A percentile compares a stretch with the other conserved stretches of the same genome.
These are phyloP conservation scores for Hestina assimilis DNA, from an alignment of 1,140 invertebrate genomes.

Conservation along the genomic window DNA sequence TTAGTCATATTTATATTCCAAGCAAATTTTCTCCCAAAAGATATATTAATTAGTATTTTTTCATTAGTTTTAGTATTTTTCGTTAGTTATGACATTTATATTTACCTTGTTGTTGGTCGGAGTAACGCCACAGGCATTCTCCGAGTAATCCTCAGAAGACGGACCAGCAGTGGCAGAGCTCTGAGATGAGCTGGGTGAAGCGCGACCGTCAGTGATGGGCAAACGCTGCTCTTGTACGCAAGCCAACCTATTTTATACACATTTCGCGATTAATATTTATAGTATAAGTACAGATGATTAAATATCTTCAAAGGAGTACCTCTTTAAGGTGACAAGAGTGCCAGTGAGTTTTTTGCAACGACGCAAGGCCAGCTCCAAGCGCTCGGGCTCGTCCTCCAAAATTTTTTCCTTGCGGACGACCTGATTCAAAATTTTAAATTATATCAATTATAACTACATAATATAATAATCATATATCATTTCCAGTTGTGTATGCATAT, in stretches of 20 bases:
- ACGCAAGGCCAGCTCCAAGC: slow-evolving; percentile 92
- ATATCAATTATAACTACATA: neutral
- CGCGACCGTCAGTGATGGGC: slow-evolving; percentile 84
- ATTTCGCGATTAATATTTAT: neutral
- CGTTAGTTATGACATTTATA: neutral
- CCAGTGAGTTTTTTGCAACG: slow-evolving; percentile 98
- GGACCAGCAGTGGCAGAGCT: slow-evolving; percentile 60
- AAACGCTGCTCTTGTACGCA: slow-evolving; percentile 96
- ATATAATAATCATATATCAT: neutral
- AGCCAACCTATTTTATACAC: slow-evolving; percentile 86
- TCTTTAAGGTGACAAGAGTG: slow-evolving; percentile 96
- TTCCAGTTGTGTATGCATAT: neutral
- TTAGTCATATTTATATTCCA: neutral
- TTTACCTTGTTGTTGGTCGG: slow-evolving; percentile 81
- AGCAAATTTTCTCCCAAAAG: slow-evolving; percentile 22
- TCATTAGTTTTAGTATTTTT: neutral
- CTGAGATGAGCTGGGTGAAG: slow-evolving; percentile 78
- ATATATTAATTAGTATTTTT: neutral
- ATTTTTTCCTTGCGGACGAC: slow-evolving; percentile 97
- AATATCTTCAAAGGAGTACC: slow-evolving; percentile 82
- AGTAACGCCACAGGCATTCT: slow-evolving; percentile 63
- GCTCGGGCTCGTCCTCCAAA: slow-evolving; percentile 95
- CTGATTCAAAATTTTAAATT: slow-evolving; percentile 28
- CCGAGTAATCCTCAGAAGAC: slow-evolving; percentile 74
- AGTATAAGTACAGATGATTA: neutral